Base-by-base conservation (phyloP, 2,888 invertebrate species). In the Leptogaster cylindrica region DNA sequence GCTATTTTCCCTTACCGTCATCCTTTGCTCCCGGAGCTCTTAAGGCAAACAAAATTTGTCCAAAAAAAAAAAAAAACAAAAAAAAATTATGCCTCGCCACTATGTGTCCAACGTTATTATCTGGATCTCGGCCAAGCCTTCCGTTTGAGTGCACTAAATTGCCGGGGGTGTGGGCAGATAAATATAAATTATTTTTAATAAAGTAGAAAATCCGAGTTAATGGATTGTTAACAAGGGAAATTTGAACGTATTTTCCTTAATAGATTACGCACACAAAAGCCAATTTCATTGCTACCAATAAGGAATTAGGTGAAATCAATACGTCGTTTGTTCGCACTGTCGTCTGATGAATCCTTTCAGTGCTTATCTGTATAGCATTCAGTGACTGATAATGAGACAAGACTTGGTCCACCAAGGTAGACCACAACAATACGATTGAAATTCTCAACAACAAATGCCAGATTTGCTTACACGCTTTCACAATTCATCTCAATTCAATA, bases 161-260 rank as follows among this genome's bases (percentile, higher is more conserved):
- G 16, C 8, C 10, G 14, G 41, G 39, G 10, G 16, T 8, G 25
- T 14, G 27, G 41, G n/a, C 39, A 36, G 58, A 58, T 58, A 58
- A 58, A 58, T n/a, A 58, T 58, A 58, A 58, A 58, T 58, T 58
- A 41, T 58, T 58, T 58, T 58, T 58, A 58, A 58, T 58, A 58
- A 58, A 58, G 58, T 25, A 58, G 58, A 25, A 58, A 41, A 39
- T 41, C 25, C 25, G 58, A 39, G 58, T 36, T 39, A 58, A 58
- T 58, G 58, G 58, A 14, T 58, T 41, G 58, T 58, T 58, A 58
- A 58, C 58, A 58, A 58, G 39, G 41, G 25, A 58, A 58, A 58
- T 31, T 33, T 55, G n/a, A n/a, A n/a, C n/a, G n/a, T n/a, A n/a
- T n/a, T n/a, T n/a, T n/a, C n/a, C n/a, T n/a, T n/a, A n/a, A n/a